Evolutionary conservation across 2,113 vertebrate genomes (phyloP), one percentile per base, ranked within the genome.

Genomic region (Alethe diademata): DNA sequence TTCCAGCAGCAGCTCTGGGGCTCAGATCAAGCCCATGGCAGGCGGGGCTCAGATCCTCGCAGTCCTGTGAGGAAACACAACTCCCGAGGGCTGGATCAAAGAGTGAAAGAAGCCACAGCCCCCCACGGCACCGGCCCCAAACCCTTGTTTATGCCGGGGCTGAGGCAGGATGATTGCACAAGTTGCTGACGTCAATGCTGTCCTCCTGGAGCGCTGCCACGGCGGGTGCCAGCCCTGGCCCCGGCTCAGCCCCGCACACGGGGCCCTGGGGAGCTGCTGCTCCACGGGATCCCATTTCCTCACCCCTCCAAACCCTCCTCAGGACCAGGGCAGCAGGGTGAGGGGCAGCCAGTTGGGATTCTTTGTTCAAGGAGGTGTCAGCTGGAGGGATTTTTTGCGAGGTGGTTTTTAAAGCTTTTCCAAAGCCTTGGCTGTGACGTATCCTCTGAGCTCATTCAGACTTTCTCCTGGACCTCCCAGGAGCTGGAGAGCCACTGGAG

Each of bases 141-240:
- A 36, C 26, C 79, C 53, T 50, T 90, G 91, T 94, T 84, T 74
- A 45, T 56, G 67, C 86, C 13, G 1, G 5, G 57, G 88, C 81
- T 38, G 53, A 56, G 48, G 58, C 62, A 82, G 89, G 58, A 35
- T 74, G 84, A 13, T 94, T 73, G 56, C 96, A 88, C 92, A 92
- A 82, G 91, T 5, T 18, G 35, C 93, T 93, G 72, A 97, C 76
- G 66, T 97, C 95, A 92, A 66, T 92, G 56, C 87, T 88, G 81
- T 96, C 66, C 95, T 96, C 87, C 88, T 96, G 97, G 95, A 97
- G 76, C 19, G 11, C 86, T 78, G 94, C 95, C 96, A 93, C 73
- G 5, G 0, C 0, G 5, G 61, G 83, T 96, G 93, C 95, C 94
- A 96, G 47, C 73, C 57, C 86, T 79, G 73, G 79, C 65, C 56